These are phyloP conservation scores for Sebastes schlegelii DNA, from an alignment of 2,113 vertebrate species.

Conservation along the genomic window DNA sequence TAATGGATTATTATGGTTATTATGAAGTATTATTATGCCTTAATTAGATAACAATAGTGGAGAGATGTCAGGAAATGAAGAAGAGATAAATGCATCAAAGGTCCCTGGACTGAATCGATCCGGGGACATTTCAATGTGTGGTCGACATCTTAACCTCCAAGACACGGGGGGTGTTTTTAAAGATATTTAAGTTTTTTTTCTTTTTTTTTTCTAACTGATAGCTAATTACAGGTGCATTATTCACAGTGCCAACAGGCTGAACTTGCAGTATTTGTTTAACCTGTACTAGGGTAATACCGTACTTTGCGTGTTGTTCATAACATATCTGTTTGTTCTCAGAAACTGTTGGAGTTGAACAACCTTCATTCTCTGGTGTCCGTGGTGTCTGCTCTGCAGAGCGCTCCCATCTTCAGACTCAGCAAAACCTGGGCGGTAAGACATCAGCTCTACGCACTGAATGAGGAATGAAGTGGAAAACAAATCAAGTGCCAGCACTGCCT, in stretches of 20 bases:
- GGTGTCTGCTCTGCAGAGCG: conserved; percentile 95
- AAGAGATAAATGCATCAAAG: too few species aligned
- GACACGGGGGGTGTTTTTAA: not conserved
- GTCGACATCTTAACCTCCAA: not conserved
- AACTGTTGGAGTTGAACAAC: conserved; percentile 96
- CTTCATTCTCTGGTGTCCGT: conserved; percentile 96
- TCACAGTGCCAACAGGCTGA: not conserved
- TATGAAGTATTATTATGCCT: not conserved
- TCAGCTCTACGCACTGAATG: not conserved
- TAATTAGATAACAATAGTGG: too few species aligned
- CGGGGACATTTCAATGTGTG: too few species aligned
- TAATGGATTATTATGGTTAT: too few species aligned
- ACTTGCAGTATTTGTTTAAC: not conserved
- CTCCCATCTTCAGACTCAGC: conserved; percentile 95
- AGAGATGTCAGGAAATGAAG: not conserved
- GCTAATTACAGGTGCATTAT: not conserved
- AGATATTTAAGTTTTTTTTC: not conserved
- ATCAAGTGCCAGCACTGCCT: not conserved
- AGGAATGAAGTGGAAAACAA: not conserved
- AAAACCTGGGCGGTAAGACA: conserved; percentile 97
- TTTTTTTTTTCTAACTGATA: not conserved
- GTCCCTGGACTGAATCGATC: too few species aligned
- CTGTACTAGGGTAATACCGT: not conserved
- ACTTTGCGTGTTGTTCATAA: not conserved
- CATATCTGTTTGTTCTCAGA: conserved; percentile 78